phyloP scores from a whole-genome alignment of 2,888 invertebrate genomes.

The Andrena trimmerana region DNA sequence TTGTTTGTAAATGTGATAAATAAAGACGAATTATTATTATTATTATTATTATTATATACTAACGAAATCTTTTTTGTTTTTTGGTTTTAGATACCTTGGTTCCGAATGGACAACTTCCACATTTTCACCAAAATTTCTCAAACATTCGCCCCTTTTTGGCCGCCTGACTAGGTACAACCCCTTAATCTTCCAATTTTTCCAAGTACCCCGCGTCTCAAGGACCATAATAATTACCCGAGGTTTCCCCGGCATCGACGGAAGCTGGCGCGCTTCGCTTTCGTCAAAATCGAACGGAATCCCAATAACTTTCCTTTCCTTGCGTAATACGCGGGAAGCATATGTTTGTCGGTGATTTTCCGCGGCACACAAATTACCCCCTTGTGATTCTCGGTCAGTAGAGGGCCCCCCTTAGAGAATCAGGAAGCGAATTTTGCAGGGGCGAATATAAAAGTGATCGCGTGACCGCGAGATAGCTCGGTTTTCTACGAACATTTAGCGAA shows the following conservation, averaged over 20 bases:
- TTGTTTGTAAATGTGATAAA: too few species aligned
- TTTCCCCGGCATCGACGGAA: slow-evolving; percentile 14
- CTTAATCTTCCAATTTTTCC: not conserved
- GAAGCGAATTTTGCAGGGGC: slow-evolving; percentile 41
- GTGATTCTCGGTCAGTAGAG: slow-evolving; percentile 42
- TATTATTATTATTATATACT: too few species aligned
- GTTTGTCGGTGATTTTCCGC: slow-evolving; percentile 38
- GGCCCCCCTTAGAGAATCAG: slow-evolving; percentile 24
- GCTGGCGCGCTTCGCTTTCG: slow-evolving; percentile 15
- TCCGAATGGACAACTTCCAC: too few species aligned
- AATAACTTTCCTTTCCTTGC: slow-evolving; percentile 50
- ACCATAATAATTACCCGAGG: not conserved
- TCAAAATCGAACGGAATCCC: slow-evolving; percentile 22
- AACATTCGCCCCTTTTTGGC: too few species aligned
- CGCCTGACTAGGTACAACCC: too few species aligned
- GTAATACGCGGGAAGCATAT: slow-evolving; percentile 23
- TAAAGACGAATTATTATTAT: too few species aligned
- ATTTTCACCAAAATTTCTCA: too few species aligned
- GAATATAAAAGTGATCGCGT: slow-evolving; percentile 50
- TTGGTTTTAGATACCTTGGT: too few species aligned
- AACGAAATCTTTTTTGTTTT: too few species aligned
- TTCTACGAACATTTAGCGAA: slow-evolving; percentile 54
- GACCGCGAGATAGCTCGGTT: slow-evolving; percentile 41
- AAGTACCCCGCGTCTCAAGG: not conserved
- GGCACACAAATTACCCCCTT: slow-evolving; percentile 35